Evolutionary conservation across 1,140 invertebrate species (phyloP).

Genomic region (Hylaeus anthracinus): DNA sequence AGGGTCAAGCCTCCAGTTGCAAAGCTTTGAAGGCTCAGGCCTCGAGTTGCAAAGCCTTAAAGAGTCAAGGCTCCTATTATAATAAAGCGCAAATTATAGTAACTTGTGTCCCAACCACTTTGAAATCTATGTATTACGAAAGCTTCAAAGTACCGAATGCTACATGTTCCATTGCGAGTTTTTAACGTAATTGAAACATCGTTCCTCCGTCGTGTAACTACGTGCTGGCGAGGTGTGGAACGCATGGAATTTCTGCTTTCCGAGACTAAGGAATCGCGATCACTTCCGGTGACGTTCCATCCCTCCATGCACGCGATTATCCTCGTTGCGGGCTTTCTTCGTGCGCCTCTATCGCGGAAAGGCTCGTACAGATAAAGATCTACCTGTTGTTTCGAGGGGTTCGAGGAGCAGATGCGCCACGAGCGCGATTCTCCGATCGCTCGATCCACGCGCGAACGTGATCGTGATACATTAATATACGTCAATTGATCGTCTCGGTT

Average conservation of each 20-base stretch:
- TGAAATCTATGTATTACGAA: no score
- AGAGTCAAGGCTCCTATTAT: no score
- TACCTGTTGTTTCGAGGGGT: not conserved
- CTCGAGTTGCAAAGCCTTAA: no score
- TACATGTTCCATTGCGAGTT: not conserved
- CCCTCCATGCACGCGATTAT: not conserved
- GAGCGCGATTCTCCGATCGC: not conserved
- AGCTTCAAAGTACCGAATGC: no score
- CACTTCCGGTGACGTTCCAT: not conserved
- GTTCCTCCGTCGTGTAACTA: not conserved
- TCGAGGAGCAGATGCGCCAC: not conserved
- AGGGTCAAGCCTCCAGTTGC: no score
- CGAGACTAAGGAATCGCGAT: not conserved
- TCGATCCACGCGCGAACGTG: not conserved
- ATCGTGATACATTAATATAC: not conserved
- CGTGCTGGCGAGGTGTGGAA: no score
- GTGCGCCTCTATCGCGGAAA: not conserved
- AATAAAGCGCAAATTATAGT: no score
- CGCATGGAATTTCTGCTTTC: not conserved
- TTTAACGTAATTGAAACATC: not conserved
- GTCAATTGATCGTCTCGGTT: not conserved
- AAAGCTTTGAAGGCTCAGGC: no score
- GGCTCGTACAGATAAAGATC: not conserved
- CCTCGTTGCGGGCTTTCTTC: not conserved
- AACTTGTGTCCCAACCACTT: no score